Base-by-base conservation (phyloP, 2,888 invertebrate genomes). In the Temnothorax rugatulus region DNA sequence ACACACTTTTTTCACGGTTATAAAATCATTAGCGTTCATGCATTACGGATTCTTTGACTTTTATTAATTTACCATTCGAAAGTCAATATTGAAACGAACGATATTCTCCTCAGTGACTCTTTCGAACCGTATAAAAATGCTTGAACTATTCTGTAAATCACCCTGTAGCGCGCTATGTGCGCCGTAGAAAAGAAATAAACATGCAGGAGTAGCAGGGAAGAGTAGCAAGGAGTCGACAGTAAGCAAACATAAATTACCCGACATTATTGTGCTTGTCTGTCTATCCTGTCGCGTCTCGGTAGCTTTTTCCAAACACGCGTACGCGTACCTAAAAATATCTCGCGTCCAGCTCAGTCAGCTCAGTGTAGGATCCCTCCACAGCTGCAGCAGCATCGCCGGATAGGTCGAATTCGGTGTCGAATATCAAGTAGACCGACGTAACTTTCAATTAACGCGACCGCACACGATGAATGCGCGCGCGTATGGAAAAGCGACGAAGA, bases 401-500 rank as follows among this genome's bases (percentile, higher is more conserved):
- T 54, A 75, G 85, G 83, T 86, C 25, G 52, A 77, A 68, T 79
- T 86, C 87, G 73, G 64, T 88, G 83, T 87, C 84, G 57, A 89
- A 88, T 84, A 85, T 61, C 82, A 74, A 66, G 57, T 57, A 47
- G 63, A 63, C 74, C 38, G 54, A 79, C 81, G 88, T 87, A 87
- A 86, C 86, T 79, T 84, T 84, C 59, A 77, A 68, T 74, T 77
- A 81, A 7, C 59, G 29, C 50, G 68, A 69, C 54, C 64, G 64
- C 52, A 11, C 57, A 64, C 73, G 73, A 68, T 59, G 59, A 69
- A 68, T 41, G 61, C 21, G 41, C n/a, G 41, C 13, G 44, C 74
- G 69, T 57, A 71, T 34, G 71, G 71, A 59, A 52, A 34, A 57
- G 18, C 79, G 79, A 71, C 59, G 47, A 71, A 81, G 57, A 73